phyloP scores from a whole-genome alignment of 1,140 invertebrate species.

The Asobara japonica region DNA sequence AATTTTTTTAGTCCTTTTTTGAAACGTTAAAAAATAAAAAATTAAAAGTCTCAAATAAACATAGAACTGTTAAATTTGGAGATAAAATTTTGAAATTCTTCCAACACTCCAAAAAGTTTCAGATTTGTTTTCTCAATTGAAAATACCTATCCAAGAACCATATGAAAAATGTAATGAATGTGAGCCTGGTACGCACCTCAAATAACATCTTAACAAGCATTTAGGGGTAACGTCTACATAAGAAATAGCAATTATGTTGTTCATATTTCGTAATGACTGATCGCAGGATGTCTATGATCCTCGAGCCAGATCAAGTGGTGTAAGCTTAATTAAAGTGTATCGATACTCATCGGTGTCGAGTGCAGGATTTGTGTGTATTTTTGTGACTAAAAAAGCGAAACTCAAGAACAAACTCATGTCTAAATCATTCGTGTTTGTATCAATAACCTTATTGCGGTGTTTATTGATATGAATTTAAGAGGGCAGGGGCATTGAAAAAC shows the following conservation, averaged over 20 bases:
- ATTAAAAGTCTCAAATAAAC: too few species aligned
- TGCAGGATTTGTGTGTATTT: slow-evolving; percentile 60
- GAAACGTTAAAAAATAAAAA: too few species aligned
- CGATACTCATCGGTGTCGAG: slow-evolving; percentile 50
- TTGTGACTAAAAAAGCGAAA: slow-evolving; percentile 64
- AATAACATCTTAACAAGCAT: slow-evolving; percentile 1
- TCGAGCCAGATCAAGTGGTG: neutral
- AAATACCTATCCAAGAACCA: neutral
- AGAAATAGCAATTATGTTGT: neutral
- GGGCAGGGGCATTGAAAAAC: too few species aligned
- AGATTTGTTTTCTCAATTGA: neutral
- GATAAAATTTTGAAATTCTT: too few species aligned
- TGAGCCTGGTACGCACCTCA: slow-evolving; percentile 1
- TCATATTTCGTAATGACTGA: neutral
- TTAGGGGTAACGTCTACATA: neutral
- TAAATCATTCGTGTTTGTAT: slow-evolving; percentile 37
- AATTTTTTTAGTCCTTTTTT: neutral
- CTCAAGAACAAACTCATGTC: slow-evolving; percentile 45
- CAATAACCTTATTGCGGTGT: neutral
- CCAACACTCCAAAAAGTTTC: neutral
- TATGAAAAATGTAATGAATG: neutral
- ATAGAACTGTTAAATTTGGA: too few species aligned
- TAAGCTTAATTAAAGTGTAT: slow-evolving; percentile 60
- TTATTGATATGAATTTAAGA: neutral
- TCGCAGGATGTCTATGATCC: neutral